phyloP scores from a whole-genome alignment of 2,888 invertebrate species.

The Acholoe squamosa region DNA sequence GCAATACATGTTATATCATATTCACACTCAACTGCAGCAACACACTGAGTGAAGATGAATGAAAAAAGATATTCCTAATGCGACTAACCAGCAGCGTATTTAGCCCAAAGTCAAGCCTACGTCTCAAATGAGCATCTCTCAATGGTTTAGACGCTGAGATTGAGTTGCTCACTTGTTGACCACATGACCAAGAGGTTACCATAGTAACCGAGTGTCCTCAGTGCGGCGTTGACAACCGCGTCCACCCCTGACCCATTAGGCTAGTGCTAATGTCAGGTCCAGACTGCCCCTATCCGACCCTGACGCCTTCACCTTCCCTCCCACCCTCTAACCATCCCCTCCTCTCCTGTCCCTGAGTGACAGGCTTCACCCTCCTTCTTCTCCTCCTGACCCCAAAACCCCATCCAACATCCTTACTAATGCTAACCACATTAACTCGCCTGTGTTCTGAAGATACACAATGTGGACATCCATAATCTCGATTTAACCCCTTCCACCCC shows the following conservation, averaged over 20 bases:
- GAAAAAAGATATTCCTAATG: no score
- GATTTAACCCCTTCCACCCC: no score
- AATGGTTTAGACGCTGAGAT: background rate
- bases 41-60: no score
- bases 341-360: background rate
- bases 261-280: slow-evolving; percentile 50
- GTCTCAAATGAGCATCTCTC: background rate
- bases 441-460: no score
- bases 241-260: slow-evolving; percentile 57
- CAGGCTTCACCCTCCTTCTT: background rate
- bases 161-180: slow-evolving; percentile 38
- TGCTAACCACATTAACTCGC: no score
- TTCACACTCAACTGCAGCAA: no score
- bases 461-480: no score
- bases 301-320: background rate
- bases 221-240: slow-evolving; percentile 45
- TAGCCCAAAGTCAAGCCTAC: no score
- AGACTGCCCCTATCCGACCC: slow-evolving; percentile 12
- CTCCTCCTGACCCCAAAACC: background rate
- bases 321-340: background rate
- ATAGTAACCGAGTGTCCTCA: slow-evolving; percentile 55
- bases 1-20: no score
- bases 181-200: background rate
- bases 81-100: no score
- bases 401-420: no score